Evolutionary conservation across 2,888 invertebrate genomes (phyloP), one percentile per base, ranked within the genome.

Genomic region (Serrognathus titanus): DNA sequence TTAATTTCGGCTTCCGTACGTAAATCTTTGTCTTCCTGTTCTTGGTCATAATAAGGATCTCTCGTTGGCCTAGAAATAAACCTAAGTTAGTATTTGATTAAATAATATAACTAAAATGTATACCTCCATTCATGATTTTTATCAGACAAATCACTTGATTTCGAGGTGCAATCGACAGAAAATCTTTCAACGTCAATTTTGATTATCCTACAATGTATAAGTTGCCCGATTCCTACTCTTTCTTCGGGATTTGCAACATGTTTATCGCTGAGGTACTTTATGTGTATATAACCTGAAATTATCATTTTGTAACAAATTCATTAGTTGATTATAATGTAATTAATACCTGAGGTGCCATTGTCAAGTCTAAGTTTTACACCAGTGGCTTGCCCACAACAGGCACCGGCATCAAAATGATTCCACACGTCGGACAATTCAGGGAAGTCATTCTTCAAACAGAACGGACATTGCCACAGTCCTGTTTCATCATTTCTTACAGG

Each of bases 391-490:
- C 99, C 99, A 0, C 94, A 97, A 78, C 99, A 99, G 1, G 90
- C 87, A 31, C 92, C 94, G 1, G 94, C 92, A 78, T 98, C 97
- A 80, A 97, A 97, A 77, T 98, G 97, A 78, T 94, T 95, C 97
- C 97, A 98, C 48, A 97, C 97, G 81, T 97, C 97, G 13, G 94
- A 94, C 35, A 97, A 80, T 74, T 97, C 97, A 0, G 94, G 92
- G 70, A 98, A 97, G 76, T 97, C 95, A 72, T 94, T 94, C 74
- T 95, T 94, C 65, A 92, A 82, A 80, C 98, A 98, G 79, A 97
- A 97, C 0, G 97, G 97, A 80, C 98, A 98, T 74, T 96, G 94
- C 97, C 97, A 98, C 40, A 96, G 80, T 0, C 94, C 94, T 6
- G 94, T 94, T 69, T 94, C 93, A 58, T 97, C 96, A 71, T 96